These are phyloP conservation scores for Drosophila falleni DNA, from an alignment of 2,888 invertebrate genomes.

Conservation along the genomic window DNA sequence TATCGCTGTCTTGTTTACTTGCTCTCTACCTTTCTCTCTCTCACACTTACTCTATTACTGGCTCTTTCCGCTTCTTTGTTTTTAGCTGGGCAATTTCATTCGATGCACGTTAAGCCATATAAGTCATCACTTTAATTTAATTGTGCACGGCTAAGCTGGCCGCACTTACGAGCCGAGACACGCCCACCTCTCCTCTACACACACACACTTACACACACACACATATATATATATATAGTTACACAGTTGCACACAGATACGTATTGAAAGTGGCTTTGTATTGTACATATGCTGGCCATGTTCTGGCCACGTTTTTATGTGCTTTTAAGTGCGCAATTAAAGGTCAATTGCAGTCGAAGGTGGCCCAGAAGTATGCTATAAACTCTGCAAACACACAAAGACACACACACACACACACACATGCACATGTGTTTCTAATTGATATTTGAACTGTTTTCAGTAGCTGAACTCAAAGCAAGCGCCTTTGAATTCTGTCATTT, in stretches of 20 bases:
- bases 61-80: neutral
- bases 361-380: slow-evolving; percentile 62
- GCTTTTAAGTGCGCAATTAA: slow-evolving; percentile 81
- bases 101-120: slow-evolving; percentile 64
- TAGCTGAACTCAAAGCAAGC: slow-evolving; percentile 31
- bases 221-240: slow-evolving; percentile 5
- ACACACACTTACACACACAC: slow-evolving; percentile 10
- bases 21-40: neutral
- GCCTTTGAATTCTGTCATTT: neutral
- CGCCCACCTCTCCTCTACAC: slow-evolving; percentile 18
- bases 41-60: neutral
- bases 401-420: slow-evolving; percentile 12
- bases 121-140: slow-evolving; percentile 81
- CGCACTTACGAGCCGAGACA: slow-evolving; percentile 51
- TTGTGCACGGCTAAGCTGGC: slow-evolving; percentile 73
- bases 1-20: neutral
- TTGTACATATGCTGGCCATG: slow-evolving; percentile 53
- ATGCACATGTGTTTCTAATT: slow-evolving; percentile 42
- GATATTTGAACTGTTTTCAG: slow-evolving; percentile 39
- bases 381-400: slow-evolving; percentile 28
- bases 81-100: slow-evolving; percentile 19
- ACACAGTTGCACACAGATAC: slow-evolving; percentile 1
- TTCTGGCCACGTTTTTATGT: slow-evolving; percentile 75
- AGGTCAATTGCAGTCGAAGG: slow-evolving; percentile 77
- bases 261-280: slow-evolving; percentile 37